Evolutionary conservation across 1,140 invertebrate genomes (phyloP).

Genomic region (Eriocheir sinensis): DNA sequence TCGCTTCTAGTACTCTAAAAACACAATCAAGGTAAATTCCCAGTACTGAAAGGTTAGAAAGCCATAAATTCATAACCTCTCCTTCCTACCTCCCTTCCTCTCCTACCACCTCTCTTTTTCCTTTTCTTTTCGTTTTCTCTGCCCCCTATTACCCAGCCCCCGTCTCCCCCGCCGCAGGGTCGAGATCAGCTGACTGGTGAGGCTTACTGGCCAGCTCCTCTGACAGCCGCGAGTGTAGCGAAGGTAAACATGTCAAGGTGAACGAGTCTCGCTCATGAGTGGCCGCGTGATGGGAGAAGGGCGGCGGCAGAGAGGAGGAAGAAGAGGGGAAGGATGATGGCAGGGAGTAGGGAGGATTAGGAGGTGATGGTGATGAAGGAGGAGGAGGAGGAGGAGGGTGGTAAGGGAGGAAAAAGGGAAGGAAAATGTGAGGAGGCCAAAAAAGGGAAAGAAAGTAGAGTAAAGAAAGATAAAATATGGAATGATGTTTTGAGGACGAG

Average conservation of each 20-base stretch:
- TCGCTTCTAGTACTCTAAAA: neutral
- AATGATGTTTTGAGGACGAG: neutral
- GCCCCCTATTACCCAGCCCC: neutral
- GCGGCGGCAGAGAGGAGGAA: neutral
- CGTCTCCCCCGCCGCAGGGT: no score
- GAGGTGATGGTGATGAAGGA: neutral
- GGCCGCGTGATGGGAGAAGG: neutral
- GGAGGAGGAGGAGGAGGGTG: neutral
- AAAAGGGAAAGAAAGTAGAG: neutral
- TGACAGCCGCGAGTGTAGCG: constrained; percentile 19
- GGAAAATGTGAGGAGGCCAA: neutral
- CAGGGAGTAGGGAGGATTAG: no score
- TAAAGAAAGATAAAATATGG: neutral
- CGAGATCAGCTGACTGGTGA: neutral
- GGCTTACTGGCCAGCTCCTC: neutral
- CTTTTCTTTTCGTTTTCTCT: neutral
- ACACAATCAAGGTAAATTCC: neutral
- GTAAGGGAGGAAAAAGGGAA: neutral
- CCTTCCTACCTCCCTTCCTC: neutral
- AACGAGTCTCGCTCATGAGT: constrained; percentile 12
- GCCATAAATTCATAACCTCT: neutral
- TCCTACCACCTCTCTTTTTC: neutral
- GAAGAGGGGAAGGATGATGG: neutral
- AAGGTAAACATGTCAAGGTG: constrained; percentile 3
- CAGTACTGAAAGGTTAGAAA: neutral